Percentiles rank a stretch among this genome's conserved stretches.
Evolutionary conservation across 1,140 invertebrate species (phyloP).

Genomic region (Eufriesea mexicana): DNA sequence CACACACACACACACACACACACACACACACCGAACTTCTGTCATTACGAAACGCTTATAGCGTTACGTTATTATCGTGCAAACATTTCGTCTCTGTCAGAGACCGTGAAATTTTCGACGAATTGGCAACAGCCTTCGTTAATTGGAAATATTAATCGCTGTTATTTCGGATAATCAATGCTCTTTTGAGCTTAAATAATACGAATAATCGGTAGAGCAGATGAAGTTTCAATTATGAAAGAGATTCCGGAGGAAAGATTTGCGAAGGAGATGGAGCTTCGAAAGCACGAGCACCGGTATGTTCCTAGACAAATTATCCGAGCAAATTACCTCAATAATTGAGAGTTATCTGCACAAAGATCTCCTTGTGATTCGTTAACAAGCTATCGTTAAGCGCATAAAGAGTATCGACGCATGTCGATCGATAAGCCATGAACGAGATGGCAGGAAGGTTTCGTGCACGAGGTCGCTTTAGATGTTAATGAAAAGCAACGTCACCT

Average conservation of each 20-base stretch:
- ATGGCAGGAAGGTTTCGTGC: slow-evolving; percentile 44
- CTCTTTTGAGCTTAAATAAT: not conserved
- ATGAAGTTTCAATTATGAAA: slow-evolving; percentile 26
- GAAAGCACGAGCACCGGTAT: not conserved
- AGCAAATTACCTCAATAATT: not conserved
- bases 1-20: too few species aligned
- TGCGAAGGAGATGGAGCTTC: not conserved
- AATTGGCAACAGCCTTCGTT: not conserved
- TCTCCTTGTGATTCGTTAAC: not conserved
- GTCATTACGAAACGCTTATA: slow-evolving; percentile 42
- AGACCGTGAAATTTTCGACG: not conserved
- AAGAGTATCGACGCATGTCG: slow-evolving; percentile 9
- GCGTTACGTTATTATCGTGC: not conserved
- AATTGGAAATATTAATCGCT: not conserved
- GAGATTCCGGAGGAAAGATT: not conserved
- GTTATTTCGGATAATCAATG: not conserved
- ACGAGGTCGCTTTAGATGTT: slow-evolving; percentile 61
- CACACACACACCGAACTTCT: too few species aligned
- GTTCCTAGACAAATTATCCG: not conserved
- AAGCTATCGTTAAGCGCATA: not conserved
- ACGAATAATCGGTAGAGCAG: not conserved
- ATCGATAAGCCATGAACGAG: slow-evolving; percentile 43
- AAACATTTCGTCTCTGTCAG: not conserved
- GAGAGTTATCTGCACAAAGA: not conserved
- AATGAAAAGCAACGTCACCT: slow-evolving; percentile 60